Evolutionary conservation across 2,888 invertebrate genomes (phyloP).

Genomic region (Rhodophaea formosa): DNA sequence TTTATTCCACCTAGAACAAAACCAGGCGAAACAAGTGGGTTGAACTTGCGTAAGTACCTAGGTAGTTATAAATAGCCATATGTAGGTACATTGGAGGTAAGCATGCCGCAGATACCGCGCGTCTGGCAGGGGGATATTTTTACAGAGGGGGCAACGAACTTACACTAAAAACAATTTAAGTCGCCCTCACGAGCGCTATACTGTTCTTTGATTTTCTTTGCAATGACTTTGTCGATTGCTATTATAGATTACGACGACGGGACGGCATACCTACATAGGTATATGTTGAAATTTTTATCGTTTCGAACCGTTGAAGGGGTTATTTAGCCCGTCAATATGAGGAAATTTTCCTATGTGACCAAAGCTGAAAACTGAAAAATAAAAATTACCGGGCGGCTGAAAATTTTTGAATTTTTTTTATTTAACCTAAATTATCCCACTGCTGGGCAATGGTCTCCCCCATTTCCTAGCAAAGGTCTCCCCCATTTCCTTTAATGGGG

Average conservation of each 20-base stretch:
- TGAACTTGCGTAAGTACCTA: not conserved
- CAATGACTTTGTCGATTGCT: not conserved
- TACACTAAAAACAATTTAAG: slow-evolving; percentile 22
- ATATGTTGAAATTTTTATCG: no score
- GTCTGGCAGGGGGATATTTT: slow-evolving; percentile 40
- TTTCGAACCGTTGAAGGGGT: no score
- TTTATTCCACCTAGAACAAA: not conserved
- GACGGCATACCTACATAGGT: not conserved
- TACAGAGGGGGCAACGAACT: slow-evolving; percentile 43
- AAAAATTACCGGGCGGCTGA: no score
- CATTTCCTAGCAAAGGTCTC: no score
- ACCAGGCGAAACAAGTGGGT: not conserved
- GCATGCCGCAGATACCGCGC: slow-evolving; percentile 21
- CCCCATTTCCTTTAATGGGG: no score
- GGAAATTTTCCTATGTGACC: no score
- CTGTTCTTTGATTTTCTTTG: slow-evolving; percentile 20
- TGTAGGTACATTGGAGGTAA: not conserved
- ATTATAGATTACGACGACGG: not conserved
- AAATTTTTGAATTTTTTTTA: no score
- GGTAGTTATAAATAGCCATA: not conserved
- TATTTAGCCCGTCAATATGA: no score
- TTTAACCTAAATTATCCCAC: no score
- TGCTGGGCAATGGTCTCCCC: no score
- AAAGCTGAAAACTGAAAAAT: no score
- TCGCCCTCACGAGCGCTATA: slow-evolving; percentile 20